Conservation (phyloP, 2,113 vertebrate species). For the Cavia aperea region DNA sequence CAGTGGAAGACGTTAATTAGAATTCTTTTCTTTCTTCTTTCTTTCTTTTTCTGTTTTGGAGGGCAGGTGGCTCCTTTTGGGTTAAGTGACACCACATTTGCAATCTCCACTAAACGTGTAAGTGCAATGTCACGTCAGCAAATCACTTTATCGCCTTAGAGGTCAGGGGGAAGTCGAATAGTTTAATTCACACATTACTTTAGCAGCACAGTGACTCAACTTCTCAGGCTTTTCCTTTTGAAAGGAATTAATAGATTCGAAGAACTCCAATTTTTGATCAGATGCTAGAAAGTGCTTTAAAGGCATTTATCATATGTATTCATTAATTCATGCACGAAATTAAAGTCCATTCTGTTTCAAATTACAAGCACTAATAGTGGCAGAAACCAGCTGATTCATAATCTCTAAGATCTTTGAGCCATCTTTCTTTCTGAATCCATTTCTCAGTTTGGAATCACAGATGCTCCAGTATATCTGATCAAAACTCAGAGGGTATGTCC, state of each 20-base stretch:
- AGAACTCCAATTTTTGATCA: conserved; percentile 23
- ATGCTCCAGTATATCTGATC: not conserved
- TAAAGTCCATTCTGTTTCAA: conserved; percentile 47
- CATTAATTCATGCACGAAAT: conserved; percentile 59
- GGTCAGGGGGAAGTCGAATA: not conserved
- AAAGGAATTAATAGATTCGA: conserved; percentile 28
- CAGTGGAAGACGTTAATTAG: not conserved
- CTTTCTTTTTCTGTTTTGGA: not conserved
- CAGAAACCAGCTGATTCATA: not conserved
- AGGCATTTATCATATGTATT: conserved; percentile 40
- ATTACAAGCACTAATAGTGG: not conserved
- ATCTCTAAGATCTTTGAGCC: not conserved
- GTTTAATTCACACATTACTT: not conserved
- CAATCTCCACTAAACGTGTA: not conserved
- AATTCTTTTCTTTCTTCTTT: too few species aligned
- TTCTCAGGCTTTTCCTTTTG: not conserved
- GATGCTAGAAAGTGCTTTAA: conserved; percentile 34
- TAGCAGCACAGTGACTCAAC: not conserved
- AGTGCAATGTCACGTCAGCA: not conserved
- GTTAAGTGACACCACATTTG: not conserved
- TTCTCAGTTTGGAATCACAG: not conserved
- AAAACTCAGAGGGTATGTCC: not conserved
- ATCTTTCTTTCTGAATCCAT: not conserved
- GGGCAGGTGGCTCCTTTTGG: not conserved
- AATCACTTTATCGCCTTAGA: not conserved